Evolutionary conservation across 2,888 invertebrate species (phyloP), one percentile per base, ranked within the genome.

Genomic region (Tinea pellionella): DNA sequence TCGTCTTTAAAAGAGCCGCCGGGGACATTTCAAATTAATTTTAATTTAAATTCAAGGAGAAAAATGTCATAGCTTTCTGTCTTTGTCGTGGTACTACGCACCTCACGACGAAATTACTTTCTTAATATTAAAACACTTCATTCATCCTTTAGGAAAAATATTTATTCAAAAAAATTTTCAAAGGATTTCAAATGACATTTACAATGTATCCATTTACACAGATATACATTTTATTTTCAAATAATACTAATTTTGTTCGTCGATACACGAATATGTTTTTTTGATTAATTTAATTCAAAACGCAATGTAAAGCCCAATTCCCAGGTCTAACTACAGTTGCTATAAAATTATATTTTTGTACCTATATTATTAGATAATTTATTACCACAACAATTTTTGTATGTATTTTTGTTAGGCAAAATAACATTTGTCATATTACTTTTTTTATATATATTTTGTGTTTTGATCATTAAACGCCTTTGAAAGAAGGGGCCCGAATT

Each of bases 11-110:
- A 41, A 42, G 59, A 19, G 59, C 75, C 74, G 65, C 63, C 60
- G 68, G 77, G 74, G 73, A 70, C 66, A 65, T 70, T 69, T 69
- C 67, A 72, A 77, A 77, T 77, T 73, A 75, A 72, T 70, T 55
- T 55, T 55, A 55, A 55, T 55, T 55, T 55, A 55, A 55, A 55
- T 55, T 55, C 55, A 55, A 55, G 55, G 24, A 55, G 55, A 55
- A 55, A 55, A 55, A 55, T 18, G 24, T 55, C 55, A 55, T 55
- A 19, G 55, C 55, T 55, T 24, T 55, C 12, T 19, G 55, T 55
- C 55, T 55, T 16, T 29, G 55, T 29, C 29, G 55, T 1, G 3
- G 55, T 24, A n/a, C n/a, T 19, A 55, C 55, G 29, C 55, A 55
- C 55, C 55, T 55, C 29, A n/a, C 18, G 29, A 55, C 24, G 29